phyloP scores from a whole-genome alignment of 2,797 vertebrate genomes.

The Ceyx erithaca region DNA sequence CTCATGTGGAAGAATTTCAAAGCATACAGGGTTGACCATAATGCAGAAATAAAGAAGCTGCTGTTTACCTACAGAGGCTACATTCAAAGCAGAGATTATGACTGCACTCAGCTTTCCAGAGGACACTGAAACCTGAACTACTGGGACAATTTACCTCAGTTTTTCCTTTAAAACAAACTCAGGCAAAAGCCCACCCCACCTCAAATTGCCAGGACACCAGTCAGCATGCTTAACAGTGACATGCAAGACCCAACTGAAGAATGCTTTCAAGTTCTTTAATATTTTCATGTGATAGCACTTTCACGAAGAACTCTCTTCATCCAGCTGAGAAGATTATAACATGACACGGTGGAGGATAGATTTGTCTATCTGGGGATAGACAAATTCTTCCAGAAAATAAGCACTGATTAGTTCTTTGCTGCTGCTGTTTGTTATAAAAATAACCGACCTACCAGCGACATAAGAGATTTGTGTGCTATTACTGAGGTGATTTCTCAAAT shows the following conservation, averaged over 20 bases:
- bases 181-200: not conserved
- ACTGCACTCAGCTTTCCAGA: not conserved
- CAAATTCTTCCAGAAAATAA: not conserved
- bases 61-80: not conserved
- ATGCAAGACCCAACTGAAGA: not conserved
- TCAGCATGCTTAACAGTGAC: not conserved
- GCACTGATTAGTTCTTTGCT: not conserved
- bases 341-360: not conserved
- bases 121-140: not conserved
- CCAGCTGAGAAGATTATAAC: not conserved
- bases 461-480: not conserved
- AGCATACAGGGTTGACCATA: not conserved
- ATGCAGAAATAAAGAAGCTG: not conserved
- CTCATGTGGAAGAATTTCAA: not conserved
- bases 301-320: not conserved
- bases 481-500: slow-evolving; percentile 4
- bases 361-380: not conserved
- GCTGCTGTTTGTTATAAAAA: not conserved
- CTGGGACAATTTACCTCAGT: not conserved
- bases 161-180: not conserved
- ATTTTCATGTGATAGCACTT: not conserved
- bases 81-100: not conserved
- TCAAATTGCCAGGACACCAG: not conserved
- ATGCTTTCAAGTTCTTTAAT: not conserved
- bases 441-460: not conserved